Percentiles rank a stretch among this genome's conserved stretches.
Conservation (phyloP, 2,797 vertebrate genomes). For the Anguilla megastoma region DNA sequence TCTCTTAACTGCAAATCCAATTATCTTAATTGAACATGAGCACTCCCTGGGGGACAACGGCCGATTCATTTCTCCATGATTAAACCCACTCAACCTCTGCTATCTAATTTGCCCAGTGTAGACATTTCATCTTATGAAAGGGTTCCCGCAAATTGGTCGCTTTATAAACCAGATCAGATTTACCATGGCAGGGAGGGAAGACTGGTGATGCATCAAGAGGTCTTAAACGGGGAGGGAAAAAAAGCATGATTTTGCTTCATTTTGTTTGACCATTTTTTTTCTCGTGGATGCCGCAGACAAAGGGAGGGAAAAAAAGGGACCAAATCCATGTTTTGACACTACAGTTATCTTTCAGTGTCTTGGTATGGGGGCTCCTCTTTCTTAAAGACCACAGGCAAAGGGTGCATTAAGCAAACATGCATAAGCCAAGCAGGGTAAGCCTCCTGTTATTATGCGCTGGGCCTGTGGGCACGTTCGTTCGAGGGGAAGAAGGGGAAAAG, state of each 20-base stretch:
- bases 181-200: not conserved
- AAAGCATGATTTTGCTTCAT: not conserved
- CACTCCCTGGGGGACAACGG: not conserved
- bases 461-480: slow-evolving; percentile 41
- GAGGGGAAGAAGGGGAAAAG: slow-evolving; percentile 37
- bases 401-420: not conserved
- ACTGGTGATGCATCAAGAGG: not conserved
- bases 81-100: not conserved
- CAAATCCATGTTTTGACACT: not conserved
- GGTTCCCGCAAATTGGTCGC: not conserved
- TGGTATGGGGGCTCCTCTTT: not conserved
- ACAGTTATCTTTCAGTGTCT: not conserved
- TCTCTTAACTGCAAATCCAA: not conserved
- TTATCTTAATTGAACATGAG: slow-evolving; percentile 3
- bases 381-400: not conserved
- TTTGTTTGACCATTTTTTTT: not conserved
- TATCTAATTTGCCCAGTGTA: not conserved
- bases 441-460: slow-evolving; percentile 30
- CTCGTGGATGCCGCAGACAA: not conserved
- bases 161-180: slow-evolving; percentile 1
- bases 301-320: not conserved
- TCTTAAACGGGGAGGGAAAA: not conserved
- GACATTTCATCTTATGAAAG: slow-evolving; percentile 4
- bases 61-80: not conserved
- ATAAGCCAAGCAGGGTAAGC: not conserved